A percentile compares a stretch with the other conserved stretches of the same genome.
Evolutionary conservation across 2,888 invertebrate species (phyloP).

Genomic region (Hirtodrosophila duncani): DNA sequence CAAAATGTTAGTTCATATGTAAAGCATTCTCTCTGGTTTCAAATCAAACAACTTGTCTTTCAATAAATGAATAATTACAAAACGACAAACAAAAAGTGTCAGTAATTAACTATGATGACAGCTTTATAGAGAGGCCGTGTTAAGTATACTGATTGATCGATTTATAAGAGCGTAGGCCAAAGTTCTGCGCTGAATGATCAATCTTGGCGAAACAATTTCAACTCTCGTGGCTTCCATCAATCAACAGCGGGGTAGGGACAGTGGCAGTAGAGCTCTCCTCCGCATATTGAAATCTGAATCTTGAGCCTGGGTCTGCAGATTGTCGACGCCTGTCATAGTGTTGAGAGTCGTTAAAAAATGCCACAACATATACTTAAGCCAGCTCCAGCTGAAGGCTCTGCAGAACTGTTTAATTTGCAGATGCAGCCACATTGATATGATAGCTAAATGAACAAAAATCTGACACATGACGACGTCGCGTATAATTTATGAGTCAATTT

Average conservation of each 20-base stretch:
- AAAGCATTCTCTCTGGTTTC: too few species aligned
- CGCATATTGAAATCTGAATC: slow-evolving; percentile 56
- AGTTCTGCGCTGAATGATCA: slow-evolving; percentile 12
- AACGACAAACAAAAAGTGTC: neutral
- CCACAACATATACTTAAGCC: neutral
- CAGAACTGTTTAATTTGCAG: slow-evolving; percentile 28
- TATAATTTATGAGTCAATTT: slow-evolving; percentile 76
- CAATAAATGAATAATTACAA: too few species aligned
- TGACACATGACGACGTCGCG: slow-evolving; percentile 63
- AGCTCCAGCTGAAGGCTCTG: neutral
- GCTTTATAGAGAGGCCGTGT: too few species aligned
- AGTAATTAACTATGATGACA: slow-evolving; percentile 6
- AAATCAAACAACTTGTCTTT: too few species aligned
- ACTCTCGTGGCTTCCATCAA: slow-evolving; percentile 24
- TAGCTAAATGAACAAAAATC: slow-evolving; percentile 31
- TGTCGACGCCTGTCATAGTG: slow-evolving; percentile 60
- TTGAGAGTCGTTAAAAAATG: slow-evolving; percentile 8
- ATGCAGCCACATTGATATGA: slow-evolving; percentile 34
- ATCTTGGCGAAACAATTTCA: slow-evolving; percentile 7
- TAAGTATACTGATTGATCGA: slow-evolving; percentile 18
- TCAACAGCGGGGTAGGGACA: slow-evolving; percentile 9
- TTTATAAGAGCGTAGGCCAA: slow-evolving; percentile 16
- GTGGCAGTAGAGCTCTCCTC: too few species aligned
- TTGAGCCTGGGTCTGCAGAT: slow-evolving; percentile 54
- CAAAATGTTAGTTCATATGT: too few species aligned